Percentiles rank a stretch among this genome's conserved stretches.
These are phyloP conservation scores for Catamblyrhynchus diadema DNA, from an alignment of 2,797 vertebrate species.

Conservation along the genomic window DNA sequence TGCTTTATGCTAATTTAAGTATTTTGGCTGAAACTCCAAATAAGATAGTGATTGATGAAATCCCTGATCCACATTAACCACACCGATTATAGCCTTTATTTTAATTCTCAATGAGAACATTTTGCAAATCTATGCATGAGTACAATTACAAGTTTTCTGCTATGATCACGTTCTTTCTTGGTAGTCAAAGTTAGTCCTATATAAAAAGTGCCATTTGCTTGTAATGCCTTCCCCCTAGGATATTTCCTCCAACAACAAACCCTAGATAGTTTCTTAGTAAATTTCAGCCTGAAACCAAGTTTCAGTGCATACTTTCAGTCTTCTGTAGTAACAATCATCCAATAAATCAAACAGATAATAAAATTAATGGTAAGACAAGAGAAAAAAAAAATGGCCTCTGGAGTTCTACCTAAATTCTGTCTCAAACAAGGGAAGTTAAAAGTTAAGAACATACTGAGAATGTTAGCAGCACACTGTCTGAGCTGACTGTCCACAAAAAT, in stretches of 20 bases:
- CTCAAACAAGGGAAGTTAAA: background rate
- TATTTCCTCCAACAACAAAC: background rate
- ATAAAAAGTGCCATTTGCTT: background rate
- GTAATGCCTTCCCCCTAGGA: background rate
- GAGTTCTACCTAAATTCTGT: background rate
- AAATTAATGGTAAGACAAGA: background rate
- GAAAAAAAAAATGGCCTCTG: background rate
- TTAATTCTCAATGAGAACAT: background rate
- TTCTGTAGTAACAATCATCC: background rate
- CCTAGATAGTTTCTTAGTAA: background rate
- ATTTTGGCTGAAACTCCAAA: background rate
- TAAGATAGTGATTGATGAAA: background rate
- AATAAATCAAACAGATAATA: background rate
- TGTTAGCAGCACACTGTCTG: background rate
- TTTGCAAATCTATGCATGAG: background rate
- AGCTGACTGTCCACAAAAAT: background rate
- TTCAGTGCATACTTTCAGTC: background rate
- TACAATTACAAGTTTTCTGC: background rate
- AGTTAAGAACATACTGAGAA: background rate
- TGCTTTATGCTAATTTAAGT: background rate
- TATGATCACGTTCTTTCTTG: background rate
- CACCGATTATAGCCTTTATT: background rate
- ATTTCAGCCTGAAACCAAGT: background rate
- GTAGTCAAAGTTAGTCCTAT: background rate
- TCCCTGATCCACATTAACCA: background rate